These are phyloP conservation scores for Oxystoma pomonae DNA, from an alignment of 2,888 invertebrate genomes.

Conservation along the genomic window DNA sequence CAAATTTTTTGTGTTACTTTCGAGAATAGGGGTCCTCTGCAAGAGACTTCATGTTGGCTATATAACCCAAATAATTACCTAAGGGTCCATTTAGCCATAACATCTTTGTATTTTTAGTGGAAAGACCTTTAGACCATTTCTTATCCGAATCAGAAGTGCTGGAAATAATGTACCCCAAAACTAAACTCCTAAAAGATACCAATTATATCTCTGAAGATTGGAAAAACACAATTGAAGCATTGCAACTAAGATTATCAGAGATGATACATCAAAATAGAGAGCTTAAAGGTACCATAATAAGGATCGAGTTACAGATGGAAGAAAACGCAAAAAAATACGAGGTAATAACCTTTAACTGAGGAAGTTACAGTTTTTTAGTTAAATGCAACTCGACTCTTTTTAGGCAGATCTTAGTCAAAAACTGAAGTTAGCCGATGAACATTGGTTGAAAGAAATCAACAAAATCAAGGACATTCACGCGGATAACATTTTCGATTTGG, in stretches of 20 bases:
- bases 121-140: not conserved
- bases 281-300: constrained; percentile 19
- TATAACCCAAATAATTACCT: too few relatives aligned
- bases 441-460: constrained; percentile 22
- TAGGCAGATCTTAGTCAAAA: constrained; percentile 20
- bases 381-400: too few relatives aligned
- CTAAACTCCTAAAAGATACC: constrained; percentile 22
- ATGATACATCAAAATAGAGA: constrained; percentile 34
- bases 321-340: constrained; percentile 18
- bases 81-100: too few relatives aligned
- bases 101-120: too few relatives aligned
- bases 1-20: too few relatives aligned
- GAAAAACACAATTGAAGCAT: constrained; percentile 33
- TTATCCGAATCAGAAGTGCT: not conserved
- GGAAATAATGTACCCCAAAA: not conserved
- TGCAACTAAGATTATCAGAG: constrained; percentile 33
- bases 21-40: too few relatives aligned
- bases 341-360: constrained; percentile 16
- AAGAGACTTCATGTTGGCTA: too few relatives aligned
- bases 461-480: constrained; percentile 21
- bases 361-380: too few relatives aligned
- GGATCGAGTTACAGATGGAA: constrained; percentile 21
- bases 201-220: constrained; percentile 30
- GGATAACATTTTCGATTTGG: constrained; percentile 19
- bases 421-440: constrained; percentile 13